Conservation (phyloP, 1,140 invertebrate genomes). For the Drosophila bipectinata region DNA sequence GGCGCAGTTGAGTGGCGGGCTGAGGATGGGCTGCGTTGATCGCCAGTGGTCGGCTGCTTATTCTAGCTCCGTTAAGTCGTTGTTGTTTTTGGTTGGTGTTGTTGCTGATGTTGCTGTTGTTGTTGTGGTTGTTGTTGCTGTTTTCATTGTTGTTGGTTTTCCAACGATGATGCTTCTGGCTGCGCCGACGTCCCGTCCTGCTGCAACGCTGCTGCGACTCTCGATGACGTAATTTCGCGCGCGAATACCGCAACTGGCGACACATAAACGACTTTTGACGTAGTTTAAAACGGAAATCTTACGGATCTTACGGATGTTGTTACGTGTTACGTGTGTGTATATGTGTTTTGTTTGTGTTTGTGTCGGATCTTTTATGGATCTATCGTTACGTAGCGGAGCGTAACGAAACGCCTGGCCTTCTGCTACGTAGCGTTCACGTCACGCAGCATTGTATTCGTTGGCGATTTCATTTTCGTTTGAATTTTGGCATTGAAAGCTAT, state of each 20-base stretch:
- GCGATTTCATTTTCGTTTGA: conserved; percentile 82
- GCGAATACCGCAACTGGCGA: conserved; percentile 42
- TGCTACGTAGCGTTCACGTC: conserved; percentile 72
- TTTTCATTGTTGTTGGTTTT: conserved; percentile 25
- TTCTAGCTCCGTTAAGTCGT: conserved; percentile 78
- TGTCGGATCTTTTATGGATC: conserved; percentile 22
- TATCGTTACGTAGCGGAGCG: conserved; percentile 56
- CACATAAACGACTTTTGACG: conserved; percentile 53
- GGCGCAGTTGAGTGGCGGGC: conserved; percentile 77
- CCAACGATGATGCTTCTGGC: conserved; percentile 64
- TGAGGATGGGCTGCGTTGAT: conserved; percentile 80
- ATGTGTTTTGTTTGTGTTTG: conserved; percentile 8
- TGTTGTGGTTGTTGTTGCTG: conserved; percentile 10
- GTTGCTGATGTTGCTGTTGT: conserved; percentile 12
- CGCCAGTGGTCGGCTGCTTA: conserved; percentile 73
- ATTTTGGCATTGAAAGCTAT: conserved; percentile 77
- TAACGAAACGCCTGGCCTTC: conserved; percentile 53
- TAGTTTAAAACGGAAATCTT: conserved; percentile 6
- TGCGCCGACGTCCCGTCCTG: conserved; percentile 39
- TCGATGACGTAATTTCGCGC: conserved; percentile 36
- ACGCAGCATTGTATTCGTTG: conserved; percentile 73
- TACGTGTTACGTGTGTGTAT: conserved; percentile 11
- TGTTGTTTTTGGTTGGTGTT: conserved; percentile 32
- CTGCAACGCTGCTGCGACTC: conserved; percentile 32
- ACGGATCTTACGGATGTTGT: background rate